Base-by-base conservation (phyloP, 1,140 invertebrate genomes). In the Fopius arisanus region DNA sequence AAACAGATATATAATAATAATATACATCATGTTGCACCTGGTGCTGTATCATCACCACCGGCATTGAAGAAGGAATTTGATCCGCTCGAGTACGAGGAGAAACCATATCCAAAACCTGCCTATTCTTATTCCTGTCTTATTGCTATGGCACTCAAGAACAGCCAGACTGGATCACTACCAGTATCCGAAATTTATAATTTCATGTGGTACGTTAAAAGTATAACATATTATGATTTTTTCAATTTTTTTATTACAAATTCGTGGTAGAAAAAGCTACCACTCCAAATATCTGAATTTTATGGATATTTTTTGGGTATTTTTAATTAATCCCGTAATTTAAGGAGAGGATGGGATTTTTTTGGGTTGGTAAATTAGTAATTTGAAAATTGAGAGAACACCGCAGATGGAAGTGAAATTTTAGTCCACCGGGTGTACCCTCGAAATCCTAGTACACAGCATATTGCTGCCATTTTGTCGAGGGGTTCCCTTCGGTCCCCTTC, bases 111-210 rank as follows among this genome's bases (percentile, higher is more conserved):
- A 0, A 99, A 99, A 88, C 97, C 97, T 0, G 95, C 96, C 0
- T 99, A 98, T 87, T 98, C 97, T 1, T 99, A 99, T 82, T 98
- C 96, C 33, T 99, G 97, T 89, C 90, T 99, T 71, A 99, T 99
- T 81, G 97, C 97, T 1, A 94, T 99, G 94, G 96, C 98, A 2
- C 88, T 99, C 63, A 99, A 98, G 88, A 99, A 99, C 84, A 98
- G 96, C 67, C 91, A 93, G 78, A 95, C 94, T 68, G 97, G 97
- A 62, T 97, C 95, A 80, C 87, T 99, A 78, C 97, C 97, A 1
- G 97, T 99, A 6, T 98, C 97, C 6, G 97, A 99, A 89, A 99
- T 99, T 75, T 99, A 99, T 86, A 97, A 96, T 85, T 99, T 99
- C 84, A 98, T 99, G 94, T 98, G 96, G 95, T 97, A 37, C 23